phyloP scores from a whole-genome alignment of 2,113 vertebrate species.

The Casuarius casuarius region DNA sequence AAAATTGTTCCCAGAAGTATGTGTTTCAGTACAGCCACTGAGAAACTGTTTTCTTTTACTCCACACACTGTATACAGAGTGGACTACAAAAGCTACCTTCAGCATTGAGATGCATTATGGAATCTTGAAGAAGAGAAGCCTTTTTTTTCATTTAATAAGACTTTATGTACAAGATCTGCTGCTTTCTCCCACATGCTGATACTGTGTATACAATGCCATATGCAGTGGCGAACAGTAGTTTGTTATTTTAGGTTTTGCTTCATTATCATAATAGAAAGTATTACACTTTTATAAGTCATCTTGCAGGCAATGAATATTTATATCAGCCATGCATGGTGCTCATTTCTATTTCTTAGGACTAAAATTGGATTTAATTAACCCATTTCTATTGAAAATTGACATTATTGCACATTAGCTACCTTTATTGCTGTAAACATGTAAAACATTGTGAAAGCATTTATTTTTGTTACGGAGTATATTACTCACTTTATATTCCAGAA shows the following conservation, averaged over 20 bases:
- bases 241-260: conserved; percentile 19
- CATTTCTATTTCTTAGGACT: conserved; percentile 45
- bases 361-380: conserved; percentile 54
- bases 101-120: neutral
- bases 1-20: neutral
- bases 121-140: neutral
- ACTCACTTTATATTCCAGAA: conserved; percentile 9
- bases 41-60: conserved; percentile 11
- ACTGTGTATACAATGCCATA: neutral
- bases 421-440: conserved; percentile 28
- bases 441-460: conserved; percentile 34
- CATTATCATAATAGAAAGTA: conserved; percentile 1
- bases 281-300: conserved; percentile 17
- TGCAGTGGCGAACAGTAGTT: neutral
- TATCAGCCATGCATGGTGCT: conserved; percentile 12
- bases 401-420: conserved; percentile 39
- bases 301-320: conserved; percentile 50
- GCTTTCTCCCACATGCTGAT: neutral
- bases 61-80: fast-evolving
- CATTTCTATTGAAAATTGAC: conserved; percentile 53
- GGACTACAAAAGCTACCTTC: conserved; percentile 6
- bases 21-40: neutral
- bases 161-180: conserved; percentile 8
- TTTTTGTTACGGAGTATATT: conserved; percentile 5
- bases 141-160: neutral